Base-by-base conservation (phyloP, 2,113 vertebrate species). In the Amphilophus citrinellus region DNA sequence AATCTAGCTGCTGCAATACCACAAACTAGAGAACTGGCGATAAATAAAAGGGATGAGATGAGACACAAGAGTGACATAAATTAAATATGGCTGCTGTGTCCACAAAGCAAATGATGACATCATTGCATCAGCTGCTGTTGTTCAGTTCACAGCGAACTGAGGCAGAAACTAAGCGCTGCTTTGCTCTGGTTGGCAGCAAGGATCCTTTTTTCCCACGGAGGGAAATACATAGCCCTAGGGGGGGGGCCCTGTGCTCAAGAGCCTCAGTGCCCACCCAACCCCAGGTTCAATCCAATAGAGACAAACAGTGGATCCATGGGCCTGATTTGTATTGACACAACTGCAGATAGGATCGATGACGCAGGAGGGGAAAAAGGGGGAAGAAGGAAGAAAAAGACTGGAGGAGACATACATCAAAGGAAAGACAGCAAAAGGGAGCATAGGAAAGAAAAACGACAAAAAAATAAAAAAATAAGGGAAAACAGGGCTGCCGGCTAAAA, bases 51-150 rank as follows among this genome's bases (percentile, higher is more conserved):
- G 78, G 75, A 89, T 88, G 65, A 62, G 32, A 86, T 66, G 79
- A 91, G 82, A 88, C 86, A 85, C 84, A 17, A 71, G 61, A 88
- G 87, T 7, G 20, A 84, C 86, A 87, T 92, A 61, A 91, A 93
- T 90, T 87, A 93, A 93, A 92, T 13, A 93, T 88, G 87, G 82
- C 87, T 63, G 57, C 88, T 53, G 88, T 63, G 89, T 90, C 91
- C 89, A 80, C 78, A 87, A 58, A 92, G 89, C 87, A 60, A 77
- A 65, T 89, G 89, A 88, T 62, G 89, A 89, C 85, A 91, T 61
- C 62, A 9, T 91, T 92, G 78, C 91, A 84, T 90, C 91, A 91
- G 84, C 82, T 27, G 44, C 42, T 37, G 65, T 57, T 53, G 88
- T 76, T 87, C 87, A 30, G 66, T 84, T 90, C 84, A 77, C 84